These are phyloP conservation scores for Taphrorychus bicolor DNA, from an alignment of 2,888 invertebrate genomes.

Conservation along the genomic window DNA sequence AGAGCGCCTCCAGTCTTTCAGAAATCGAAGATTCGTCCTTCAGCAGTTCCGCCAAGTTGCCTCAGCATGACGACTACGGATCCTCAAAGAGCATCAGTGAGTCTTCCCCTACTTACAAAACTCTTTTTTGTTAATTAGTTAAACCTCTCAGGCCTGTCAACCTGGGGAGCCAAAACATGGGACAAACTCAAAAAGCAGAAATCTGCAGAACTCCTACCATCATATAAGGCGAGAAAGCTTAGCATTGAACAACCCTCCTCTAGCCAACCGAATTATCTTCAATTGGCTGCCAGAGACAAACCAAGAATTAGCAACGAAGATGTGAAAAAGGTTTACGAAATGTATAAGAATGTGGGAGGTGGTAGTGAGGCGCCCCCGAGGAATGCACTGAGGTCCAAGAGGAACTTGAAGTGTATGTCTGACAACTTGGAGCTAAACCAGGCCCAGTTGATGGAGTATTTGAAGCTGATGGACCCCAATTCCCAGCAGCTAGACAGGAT, in stretches of 20 bases:
- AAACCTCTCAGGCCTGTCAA: constrained; percentile 45
- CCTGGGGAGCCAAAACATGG: constrained; percentile 65
- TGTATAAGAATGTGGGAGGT: constrained; percentile 47
- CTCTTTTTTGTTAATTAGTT: too few relatives aligned
- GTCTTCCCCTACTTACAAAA: neutral
- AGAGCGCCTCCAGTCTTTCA: constrained; percentile 61
- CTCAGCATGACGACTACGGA: constrained; percentile 18
- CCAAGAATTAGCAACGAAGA: constrained; percentile 45
- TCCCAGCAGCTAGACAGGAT: constrained; percentile 50
- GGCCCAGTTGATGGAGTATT: constrained; percentile 55
- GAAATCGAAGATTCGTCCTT: constrained; percentile 39
- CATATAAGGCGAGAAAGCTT: constrained; percentile 38
- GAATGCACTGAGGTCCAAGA: constrained; percentile 43
- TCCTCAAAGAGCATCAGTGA: constrained; percentile 26
- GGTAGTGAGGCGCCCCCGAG: constrained; percentile 15
- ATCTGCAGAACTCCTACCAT: constrained; percentile 62
- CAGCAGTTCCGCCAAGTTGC: constrained; percentile 20
- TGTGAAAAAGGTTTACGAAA: constrained; percentile 50
- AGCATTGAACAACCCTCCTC: too few relatives aligned
- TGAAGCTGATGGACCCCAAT: constrained; percentile 54
- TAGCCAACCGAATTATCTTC: too few relatives aligned
- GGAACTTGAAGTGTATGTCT: constrained; percentile 48
- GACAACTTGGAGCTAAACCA: constrained; percentile 55
- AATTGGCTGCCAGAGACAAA: constrained; percentile 3
- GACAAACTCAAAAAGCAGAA: constrained; percentile 67